Base-by-base conservation (phyloP, 1,140 invertebrate genomes). In the Grapholita molesta region DNA sequence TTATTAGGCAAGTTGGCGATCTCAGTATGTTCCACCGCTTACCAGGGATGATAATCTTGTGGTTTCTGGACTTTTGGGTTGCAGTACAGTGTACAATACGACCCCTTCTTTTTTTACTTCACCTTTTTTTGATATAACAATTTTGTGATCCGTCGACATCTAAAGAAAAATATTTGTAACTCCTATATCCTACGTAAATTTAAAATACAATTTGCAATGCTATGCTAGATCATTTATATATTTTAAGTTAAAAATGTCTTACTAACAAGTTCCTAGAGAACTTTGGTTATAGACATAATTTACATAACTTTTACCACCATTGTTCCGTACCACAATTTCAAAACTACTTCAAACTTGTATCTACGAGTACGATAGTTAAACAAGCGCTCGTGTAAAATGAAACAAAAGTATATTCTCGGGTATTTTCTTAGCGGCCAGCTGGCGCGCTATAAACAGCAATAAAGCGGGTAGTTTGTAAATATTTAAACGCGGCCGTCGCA, bases 381-480 rank as follows among this genome's bases (percentile, higher is more conserved):
- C 38, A 48, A 48, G 42, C 42, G 42, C 42, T 48, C 42, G 35
- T 38, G 35, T 48, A 48, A 48, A 48, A 21, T 21, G 8, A 48
- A 48, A 48, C 42, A 48, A 48, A 48, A 48, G 18, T 48, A 21
- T 48, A 21, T 48, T 48, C 42, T 21, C 42, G 7, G 42, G 42
- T 48, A 48, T 18, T 30, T 30, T 48, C 42, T 48, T 48, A n/a
- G 12, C 15, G 18, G 12, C 38, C 35, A n/a, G 42, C 24, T 57
- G 52, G 24, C 55, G 24, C 55, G 72, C 67, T 64, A 71, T 74
- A 72, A 74, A 74, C 70, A 38, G 71, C 33, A 71, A 74, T 71
- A 79, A 79, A 64, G 57, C 61, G 70, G 72, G 77, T 76, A 79
- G 76, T 76, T 76, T 70, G 74, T 79, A 70, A 79, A 79, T 79